Conservation (phyloP, 2,888 invertebrate species). For the Cryptus viduatorius region DNA sequence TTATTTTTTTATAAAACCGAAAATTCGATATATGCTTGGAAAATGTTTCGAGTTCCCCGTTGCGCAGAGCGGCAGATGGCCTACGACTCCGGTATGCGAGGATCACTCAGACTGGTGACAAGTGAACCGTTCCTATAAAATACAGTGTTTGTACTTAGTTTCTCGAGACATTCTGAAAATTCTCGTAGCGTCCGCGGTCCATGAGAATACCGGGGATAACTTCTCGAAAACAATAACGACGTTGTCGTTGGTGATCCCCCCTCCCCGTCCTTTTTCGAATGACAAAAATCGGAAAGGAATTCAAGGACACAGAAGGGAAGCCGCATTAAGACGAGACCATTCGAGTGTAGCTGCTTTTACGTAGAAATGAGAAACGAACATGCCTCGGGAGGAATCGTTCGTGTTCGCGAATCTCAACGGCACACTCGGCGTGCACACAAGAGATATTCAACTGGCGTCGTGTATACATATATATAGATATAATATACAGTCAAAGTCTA, state of each 20-base stretch:
- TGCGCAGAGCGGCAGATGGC: slow-evolving; percentile 1
- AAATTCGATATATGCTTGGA: neutral
- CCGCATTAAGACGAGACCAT: slow-evolving; percentile 35
- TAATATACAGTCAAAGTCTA: neutral
- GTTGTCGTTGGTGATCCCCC: slow-evolving; percentile 1
- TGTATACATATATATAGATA: neutral
- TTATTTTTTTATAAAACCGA: neutral
- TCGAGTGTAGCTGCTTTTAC: slow-evolving; percentile 27
- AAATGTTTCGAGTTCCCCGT: neutral
- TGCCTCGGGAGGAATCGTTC: slow-evolving; percentile 23
- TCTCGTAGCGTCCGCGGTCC: slow-evolving; percentile 8
- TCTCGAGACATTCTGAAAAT: slow-evolving; percentile 22
- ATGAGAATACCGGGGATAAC: slow-evolving; percentile 24
- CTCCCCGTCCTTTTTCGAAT: slow-evolving; percentile 30
- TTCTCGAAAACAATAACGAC: slow-evolving; percentile 21
- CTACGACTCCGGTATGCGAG: neutral
- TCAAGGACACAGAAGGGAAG: slow-evolving; percentile 32
- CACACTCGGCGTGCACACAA: slow-evolving; percentile 7
- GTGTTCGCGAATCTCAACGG: slow-evolving; percentile 21
- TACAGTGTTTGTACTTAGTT: neutral
- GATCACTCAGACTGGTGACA: slow-evolving; percentile 17
- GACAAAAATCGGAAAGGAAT: slow-evolving; percentile 16
- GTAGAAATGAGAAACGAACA: slow-evolving; percentile 34
- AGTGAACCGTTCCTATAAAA: slow-evolving; percentile 17
- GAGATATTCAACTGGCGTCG: neutral